These are phyloP conservation scores for Mercenaria mercenaria DNA, from an alignment of 1,140 invertebrate species.

Conservation along the genomic window DNA sequence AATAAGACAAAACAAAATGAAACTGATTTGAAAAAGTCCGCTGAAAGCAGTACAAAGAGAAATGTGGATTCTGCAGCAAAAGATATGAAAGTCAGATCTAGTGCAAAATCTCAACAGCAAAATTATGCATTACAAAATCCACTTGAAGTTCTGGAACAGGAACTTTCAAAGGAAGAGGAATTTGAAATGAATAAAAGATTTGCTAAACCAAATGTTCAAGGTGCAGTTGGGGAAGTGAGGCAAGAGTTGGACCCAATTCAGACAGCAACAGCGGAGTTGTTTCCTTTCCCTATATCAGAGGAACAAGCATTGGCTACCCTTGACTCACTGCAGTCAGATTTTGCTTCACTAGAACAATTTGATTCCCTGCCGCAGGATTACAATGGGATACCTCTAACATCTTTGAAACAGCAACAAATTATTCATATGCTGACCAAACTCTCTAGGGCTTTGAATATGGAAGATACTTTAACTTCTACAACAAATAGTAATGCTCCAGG, in stretches of 20 bases:
- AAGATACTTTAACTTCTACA: slow-evolving; percentile 81
- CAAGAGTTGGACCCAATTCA: slow-evolving; percentile 59
- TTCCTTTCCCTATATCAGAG: slow-evolving; percentile 64
- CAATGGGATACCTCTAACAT: slow-evolving; percentile 79
- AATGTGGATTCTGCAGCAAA: neutral
- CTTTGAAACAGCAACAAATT: slow-evolving; percentile 80
- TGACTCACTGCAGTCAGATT: slow-evolving; percentile 76
- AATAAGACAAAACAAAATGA: slow-evolving; percentile 13
- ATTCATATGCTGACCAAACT: slow-evolving; percentile 78
- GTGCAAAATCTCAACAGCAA: neutral
- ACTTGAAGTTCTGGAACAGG: slow-evolving; percentile 53
- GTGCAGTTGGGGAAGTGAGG: neutral
- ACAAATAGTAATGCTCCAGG: slow-evolving; percentile 19
- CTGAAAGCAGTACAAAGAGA: slow-evolving; percentile 17
- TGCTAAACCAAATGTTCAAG: neutral
- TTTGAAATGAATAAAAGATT: slow-evolving; percentile 39
- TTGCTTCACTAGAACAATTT: slow-evolving; percentile 77
- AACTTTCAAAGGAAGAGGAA: slow-evolving; percentile 45
- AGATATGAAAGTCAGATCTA: neutral
- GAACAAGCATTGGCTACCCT: slow-evolving; percentile 70
- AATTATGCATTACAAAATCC: slow-evolving; percentile 46
- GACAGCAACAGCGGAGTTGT: slow-evolving; percentile 56
- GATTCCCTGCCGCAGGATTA: slow-evolving; percentile 79
- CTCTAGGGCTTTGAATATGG: slow-evolving; percentile 79
- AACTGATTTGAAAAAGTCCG: neutral